These are phyloP conservation scores for Procavia capensis DNA, from an alignment of 2,113 vertebrate species.

Conservation along the genomic window DNA sequence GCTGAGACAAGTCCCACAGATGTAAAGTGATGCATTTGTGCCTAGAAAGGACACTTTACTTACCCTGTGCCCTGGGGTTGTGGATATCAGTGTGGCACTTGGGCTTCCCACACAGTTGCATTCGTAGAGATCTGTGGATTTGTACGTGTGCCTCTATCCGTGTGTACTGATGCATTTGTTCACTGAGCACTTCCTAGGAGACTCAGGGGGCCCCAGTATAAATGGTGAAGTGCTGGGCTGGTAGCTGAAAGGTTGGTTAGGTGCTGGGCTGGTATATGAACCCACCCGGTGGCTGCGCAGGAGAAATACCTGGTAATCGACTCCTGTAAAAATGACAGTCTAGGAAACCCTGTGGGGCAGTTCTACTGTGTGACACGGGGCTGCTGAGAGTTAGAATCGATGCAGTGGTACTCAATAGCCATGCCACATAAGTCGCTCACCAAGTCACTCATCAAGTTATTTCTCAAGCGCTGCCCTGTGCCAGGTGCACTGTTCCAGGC, in stretches of 20 bases:
- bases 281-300: background rate
- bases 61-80: background rate
- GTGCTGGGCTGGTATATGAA: background rate
- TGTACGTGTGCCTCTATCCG: background rate
- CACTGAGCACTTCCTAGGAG: background rate
- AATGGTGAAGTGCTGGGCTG: background rate
- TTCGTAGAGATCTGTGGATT: background rate
- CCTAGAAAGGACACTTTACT: background rate
- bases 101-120: background rate
- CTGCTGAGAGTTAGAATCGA: too few relatives aligned
- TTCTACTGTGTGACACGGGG: too few relatives aligned
- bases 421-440: background rate
- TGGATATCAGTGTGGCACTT: background rate
- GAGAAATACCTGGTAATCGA: background rate
- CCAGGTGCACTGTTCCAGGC: background rate
- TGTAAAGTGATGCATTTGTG: slow-evolving; percentile 23
- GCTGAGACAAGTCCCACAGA: slow-evolving; percentile 10
- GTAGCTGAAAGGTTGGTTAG: background rate
- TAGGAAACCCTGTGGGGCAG: too few relatives aligned
- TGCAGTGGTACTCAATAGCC: too few relatives aligned
- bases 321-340: background rate
- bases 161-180: background rate
- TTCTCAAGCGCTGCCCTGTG: background rate
- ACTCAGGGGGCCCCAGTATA: background rate
- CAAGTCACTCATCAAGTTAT: background rate